Evolutionary conservation across 1,140 invertebrate species (phyloP).

Genomic region (Aphaenogaster floridana): DNA sequence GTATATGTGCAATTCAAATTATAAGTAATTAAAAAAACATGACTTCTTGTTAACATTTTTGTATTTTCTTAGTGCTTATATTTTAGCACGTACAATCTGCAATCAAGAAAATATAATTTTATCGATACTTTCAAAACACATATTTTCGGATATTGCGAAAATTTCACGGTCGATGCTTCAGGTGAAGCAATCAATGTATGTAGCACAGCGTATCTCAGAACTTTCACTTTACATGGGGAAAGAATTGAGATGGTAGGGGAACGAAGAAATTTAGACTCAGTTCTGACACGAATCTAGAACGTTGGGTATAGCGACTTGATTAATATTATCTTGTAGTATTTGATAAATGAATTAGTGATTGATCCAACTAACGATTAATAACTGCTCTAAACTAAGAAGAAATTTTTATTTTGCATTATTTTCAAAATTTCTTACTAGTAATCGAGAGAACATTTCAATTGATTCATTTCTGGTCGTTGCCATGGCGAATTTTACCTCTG

Average conservation of each 20-base stretch:
- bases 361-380: not conserved
- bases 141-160: not conserved
- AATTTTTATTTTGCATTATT: conserved; percentile 9
- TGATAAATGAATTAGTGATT: not conserved
- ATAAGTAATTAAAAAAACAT: not conserved
- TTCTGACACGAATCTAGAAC: not conserved
- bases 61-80: not conserved
- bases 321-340: not conserved
- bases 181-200: conserved; percentile 22
- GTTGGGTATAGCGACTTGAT: not conserved
- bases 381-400: not conserved
- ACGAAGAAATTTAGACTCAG: conserved; percentile 25
- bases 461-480: not conserved
- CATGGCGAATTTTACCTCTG: conserved; percentile 48
- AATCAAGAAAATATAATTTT: conserved; percentile 12
- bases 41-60: not conserved
- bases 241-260: conserved; percentile 33
- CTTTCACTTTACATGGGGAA: conserved; percentile 64
- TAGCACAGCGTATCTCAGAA: conserved; percentile 30
- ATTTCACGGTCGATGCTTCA: not conserved
- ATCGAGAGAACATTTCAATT: not conserved
- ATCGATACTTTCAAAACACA: not conserved
- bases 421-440: not conserved
- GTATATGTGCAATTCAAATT: not conserved
- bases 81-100: not conserved